Evolutionary conservation across 2,797 vertebrate species (phyloP).

Genomic region (Enteromius unitaeniatus): DNA sequence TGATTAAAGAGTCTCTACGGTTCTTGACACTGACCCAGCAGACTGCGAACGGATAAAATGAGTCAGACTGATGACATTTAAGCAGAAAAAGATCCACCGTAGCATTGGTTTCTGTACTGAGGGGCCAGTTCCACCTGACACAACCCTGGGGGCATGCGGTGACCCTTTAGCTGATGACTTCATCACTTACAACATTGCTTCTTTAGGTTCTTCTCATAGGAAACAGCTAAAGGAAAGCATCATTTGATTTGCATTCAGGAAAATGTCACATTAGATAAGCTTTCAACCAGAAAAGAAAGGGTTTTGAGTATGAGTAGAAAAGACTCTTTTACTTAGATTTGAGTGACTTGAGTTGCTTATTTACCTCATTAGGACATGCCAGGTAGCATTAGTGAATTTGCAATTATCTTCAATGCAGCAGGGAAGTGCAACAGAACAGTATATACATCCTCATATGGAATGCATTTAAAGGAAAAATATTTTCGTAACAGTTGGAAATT

Average conservation of each 20-base stretch:
- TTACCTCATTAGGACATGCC: slow-evolving; percentile 22
- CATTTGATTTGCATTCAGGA: not conserved
- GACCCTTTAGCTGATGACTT: slow-evolving; percentile 14
- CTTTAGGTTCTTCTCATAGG: slow-evolving; percentile 8
- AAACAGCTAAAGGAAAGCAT: slow-evolving; percentile 10
- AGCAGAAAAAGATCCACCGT: not conserved
- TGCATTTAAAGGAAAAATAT: slow-evolving; percentile 76
- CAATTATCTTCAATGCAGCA: slow-evolving; percentile 36
- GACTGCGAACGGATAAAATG: not conserved
- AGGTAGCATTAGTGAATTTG: slow-evolving; percentile 26
- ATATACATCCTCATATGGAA: slow-evolving; percentile 72
- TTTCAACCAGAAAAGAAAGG: not conserved
- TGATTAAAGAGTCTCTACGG: slow-evolving; percentile 22
- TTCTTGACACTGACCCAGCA: slow-evolving; percentile 18
- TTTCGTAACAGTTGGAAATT: slow-evolving; percentile 79
- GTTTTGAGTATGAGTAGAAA: slow-evolving; percentile 12
- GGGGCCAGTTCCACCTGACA: slow-evolving; percentile 29
- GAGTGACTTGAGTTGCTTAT: slow-evolving; percentile 17
- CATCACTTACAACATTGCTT: slow-evolving; percentile 30
- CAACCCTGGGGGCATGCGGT: slow-evolving; percentile 1
- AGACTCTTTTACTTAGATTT: slow-evolving; percentile 15
- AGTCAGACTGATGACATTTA: slow-evolving; percentile 19
- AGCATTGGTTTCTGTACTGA: slow-evolving; percentile 1
- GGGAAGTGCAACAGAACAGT: slow-evolving; percentile 53
- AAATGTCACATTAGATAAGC: slow-evolving; percentile 18